Evolutionary conservation across 2,797 vertebrate genomes (phyloP).

Genomic region (Menidia menidia): DNA sequence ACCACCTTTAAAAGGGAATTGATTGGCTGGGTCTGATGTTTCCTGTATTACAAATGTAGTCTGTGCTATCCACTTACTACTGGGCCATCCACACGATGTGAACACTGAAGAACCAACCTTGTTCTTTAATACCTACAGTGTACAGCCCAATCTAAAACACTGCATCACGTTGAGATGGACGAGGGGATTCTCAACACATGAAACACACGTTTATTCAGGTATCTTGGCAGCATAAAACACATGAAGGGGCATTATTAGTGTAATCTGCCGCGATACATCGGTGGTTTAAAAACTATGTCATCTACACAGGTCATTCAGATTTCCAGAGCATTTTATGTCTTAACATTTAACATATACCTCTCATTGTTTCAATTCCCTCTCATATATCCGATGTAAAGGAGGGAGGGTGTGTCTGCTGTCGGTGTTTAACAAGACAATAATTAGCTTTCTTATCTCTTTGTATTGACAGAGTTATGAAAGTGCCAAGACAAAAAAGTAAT

Average conservation of each 20-base stretch:
- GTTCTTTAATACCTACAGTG: no score
- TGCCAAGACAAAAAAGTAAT: slow-evolving; percentile 56
- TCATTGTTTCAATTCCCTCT: slow-evolving; percentile 13
- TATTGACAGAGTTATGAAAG: slow-evolving; percentile 62
- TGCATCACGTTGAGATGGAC: not conserved
- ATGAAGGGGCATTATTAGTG: slow-evolving; percentile 38
- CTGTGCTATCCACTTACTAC: no score
- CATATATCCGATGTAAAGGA: slow-evolving; percentile 44
- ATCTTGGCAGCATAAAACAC: slow-evolving; percentile 21
- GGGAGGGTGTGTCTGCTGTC: slow-evolving; percentile 61
- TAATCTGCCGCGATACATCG: slow-evolving; percentile 45
- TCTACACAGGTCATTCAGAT: slow-evolving; percentile 65
- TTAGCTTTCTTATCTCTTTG: slow-evolving; percentile 66
- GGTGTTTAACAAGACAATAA: slow-evolving; percentile 66
- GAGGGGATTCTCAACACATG: not conserved
- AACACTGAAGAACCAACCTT: no score
- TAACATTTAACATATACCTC: slow-evolving; percentile 59
- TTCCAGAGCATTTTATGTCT: slow-evolving; percentile 50
- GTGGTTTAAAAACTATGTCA: slow-evolving; percentile 59
- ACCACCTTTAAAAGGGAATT: no score
- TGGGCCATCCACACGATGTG: no score
- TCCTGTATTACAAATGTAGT: no score
- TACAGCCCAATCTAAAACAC: not conserved
- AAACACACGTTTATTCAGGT: not conserved
- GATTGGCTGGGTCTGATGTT: no score